Conservation (phyloP, 2,797 vertebrate species). For the Nannoperca obscura region DNA sequence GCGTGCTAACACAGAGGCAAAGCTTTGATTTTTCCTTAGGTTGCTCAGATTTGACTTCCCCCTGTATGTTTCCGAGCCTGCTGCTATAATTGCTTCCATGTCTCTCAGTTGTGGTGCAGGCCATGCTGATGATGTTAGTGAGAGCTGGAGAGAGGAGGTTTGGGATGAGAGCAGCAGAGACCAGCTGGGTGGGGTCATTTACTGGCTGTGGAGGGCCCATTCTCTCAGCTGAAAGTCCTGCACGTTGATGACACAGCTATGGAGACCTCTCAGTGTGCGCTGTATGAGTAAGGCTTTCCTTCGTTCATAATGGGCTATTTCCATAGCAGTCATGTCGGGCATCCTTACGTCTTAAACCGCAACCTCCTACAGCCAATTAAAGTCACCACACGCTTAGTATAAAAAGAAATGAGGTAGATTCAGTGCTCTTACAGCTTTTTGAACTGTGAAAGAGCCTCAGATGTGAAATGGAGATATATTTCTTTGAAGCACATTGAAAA, state of each 20-base stretch:
- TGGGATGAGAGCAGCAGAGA: conserved; percentile 47
- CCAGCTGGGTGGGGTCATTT: conserved; percentile 75
- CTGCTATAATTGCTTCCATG: conserved; percentile 85
- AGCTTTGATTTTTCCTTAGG: conserved; percentile 56
- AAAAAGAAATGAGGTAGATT: conserved; percentile 45
- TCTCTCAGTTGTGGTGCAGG: conserved; percentile 73
- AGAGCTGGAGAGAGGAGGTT: conserved; percentile 59
- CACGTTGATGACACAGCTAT: conserved; percentile 56
- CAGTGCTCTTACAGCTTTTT: conserved; percentile 11
- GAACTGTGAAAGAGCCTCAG: conserved; percentile 25
- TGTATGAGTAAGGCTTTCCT: conserved; percentile 75
- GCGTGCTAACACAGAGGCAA: conserved; percentile 37
- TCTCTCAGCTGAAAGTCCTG: conserved; percentile 66
- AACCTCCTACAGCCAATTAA: conserved; percentile 62
- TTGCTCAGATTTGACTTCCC: conserved; percentile 57
- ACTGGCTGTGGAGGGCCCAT: conserved; percentile 50
- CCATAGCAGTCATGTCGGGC: conserved; percentile 49
- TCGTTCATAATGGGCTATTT: conserved; percentile 62
- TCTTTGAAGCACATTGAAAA: conserved; percentile 68
- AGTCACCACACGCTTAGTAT: conserved; percentile 44
- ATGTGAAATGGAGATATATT: conserved; percentile 49
- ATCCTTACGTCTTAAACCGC: conserved; percentile 52
- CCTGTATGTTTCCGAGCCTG: conserved; percentile 63
- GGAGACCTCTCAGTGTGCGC: conserved; percentile 44
- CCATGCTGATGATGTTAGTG: conserved; percentile 71